Evolutionary conservation across 2,113 vertebrate genomes (phyloP), one percentile per base, ranked within the genome.

Genomic region (Cardinalis cardinalis): DNA sequence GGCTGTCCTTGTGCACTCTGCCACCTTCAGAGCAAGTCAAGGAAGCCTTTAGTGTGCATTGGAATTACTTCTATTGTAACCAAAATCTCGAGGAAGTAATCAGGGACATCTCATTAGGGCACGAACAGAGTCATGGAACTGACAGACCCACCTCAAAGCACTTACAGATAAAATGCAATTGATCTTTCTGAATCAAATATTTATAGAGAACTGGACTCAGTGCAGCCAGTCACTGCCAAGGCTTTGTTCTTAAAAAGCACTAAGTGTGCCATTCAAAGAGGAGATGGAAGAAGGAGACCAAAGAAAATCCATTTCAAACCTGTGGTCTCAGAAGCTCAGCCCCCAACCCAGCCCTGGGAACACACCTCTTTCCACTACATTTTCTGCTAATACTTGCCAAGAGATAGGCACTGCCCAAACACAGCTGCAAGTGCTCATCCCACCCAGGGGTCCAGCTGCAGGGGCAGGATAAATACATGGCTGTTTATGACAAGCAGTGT

Each of bases 171-270:
- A 83, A 87, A 75, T 0, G 0, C 25, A 68, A 84, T 79, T 69
- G 81, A 92, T 89, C 58, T 68, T 87, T 61, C 58, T 16, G 14
- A 82, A 94, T 92, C 70, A 93, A 93, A 79, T 87, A 94, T 92
- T 96, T 89, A 84, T 82, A 48, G 38, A 29, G 34, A 93, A 61
- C 26, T 79, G 74, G 77, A 87, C 41, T 60, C 24, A 0, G 25
- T 43, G 64, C 56, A 81, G 76, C 56, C 4, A 0, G n/a, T 18
- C 0, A 0, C 72, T 90, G 90, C 90, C 94, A 91, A 93, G 14
- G 46, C 52, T 91, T 90, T 86, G 80, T 65, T 92, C 77, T 90
- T 82, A 93, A 93, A 93, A 94, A 88, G 88, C 84, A 84, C 80
- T 78, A 86, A 83, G 60, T 11, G n/a, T 84, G 65, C 64, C 55